A percentile compares a stretch with the other conserved stretches of the same genome.
phyloP scores from a whole-genome alignment of 2,888 invertebrate species.

The Oscheius myriophilus region DNA sequence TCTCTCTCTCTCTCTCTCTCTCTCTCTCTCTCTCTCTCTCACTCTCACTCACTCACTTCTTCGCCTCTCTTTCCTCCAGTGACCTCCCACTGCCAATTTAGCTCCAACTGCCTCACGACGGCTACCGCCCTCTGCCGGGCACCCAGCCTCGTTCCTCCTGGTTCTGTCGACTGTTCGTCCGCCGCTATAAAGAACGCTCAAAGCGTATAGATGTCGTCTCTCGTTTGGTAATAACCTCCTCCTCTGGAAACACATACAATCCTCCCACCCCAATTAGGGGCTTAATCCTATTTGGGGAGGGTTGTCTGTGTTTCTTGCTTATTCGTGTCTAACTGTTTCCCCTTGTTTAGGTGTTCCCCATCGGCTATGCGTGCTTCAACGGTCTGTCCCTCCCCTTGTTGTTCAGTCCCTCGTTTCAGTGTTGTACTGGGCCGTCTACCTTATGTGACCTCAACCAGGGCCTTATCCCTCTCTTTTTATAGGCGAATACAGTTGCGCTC shows the following conservation, averaged over 20 bases:
- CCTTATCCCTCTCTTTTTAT: conserved; percentile 19
- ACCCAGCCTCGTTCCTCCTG: conserved; percentile 56
- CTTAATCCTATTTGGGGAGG: background rate
- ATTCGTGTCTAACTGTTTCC: conserved; percentile 11
- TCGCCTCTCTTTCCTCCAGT: no score
- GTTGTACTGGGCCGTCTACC: conserved; percentile 69
- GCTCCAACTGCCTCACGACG: conserved; percentile 33
- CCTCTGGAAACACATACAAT: no score
- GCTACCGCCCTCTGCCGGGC: conserved; percentile 44
- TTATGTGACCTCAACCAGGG: conserved; percentile 71
- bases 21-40: no score
- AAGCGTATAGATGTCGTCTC: conserved; percentile 69
- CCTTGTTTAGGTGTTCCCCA: conserved; percentile 64
- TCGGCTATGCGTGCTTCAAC: conserved; percentile 69
- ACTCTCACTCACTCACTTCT: no score
- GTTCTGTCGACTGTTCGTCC: conserved; percentile 66
- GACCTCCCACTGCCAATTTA: background rate
- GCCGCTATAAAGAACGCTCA: conserved; percentile 68
- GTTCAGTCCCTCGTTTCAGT: conserved; percentile 56
- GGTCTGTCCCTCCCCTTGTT: conserved; percentile 34
- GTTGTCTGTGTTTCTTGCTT: background rate
- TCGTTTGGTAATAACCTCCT: conserved; percentile 51
- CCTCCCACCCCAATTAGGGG: background rate
- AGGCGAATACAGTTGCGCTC: conserved; percentile 70
- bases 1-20: no score